These are phyloP conservation scores for Girardinus metallicus DNA, from an alignment of 2,797 vertebrate genomes.

Conservation along the genomic window DNA sequence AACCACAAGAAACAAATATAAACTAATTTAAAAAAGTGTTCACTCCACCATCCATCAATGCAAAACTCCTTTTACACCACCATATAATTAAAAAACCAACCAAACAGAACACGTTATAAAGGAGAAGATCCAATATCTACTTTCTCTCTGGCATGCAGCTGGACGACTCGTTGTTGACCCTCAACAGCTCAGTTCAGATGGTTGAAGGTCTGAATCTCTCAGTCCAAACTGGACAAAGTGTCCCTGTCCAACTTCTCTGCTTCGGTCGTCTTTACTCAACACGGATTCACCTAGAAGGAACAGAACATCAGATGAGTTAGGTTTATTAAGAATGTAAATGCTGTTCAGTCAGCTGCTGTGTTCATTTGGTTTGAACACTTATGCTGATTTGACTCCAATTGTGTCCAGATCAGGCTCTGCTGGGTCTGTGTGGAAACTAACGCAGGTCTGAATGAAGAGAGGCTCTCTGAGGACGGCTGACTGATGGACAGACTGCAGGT, in stretches of 20 bases:
- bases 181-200: neutral
- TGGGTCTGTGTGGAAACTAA: constrained; percentile 30
- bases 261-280: constrained; percentile 8
- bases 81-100: too few relatives aligned
- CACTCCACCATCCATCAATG: too few relatives aligned
- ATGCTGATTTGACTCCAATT: neutral
- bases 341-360: neutral
- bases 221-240: neutral
- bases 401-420: constrained; percentile 11
- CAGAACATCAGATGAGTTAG: neutral
- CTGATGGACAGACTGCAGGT: neutral
- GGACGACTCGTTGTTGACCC: accelerated
- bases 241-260: accelerated
- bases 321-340: neutral
- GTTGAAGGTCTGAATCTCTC: neutral
- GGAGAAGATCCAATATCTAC: neutral
- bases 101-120: too few relatives aligned
- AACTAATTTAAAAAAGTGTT: too few relatives aligned
- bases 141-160: constrained; percentile 11
- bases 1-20: too few relatives aligned
- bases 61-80: too few relatives aligned
- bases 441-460: neutral
- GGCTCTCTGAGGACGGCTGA: neutral
- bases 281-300: constrained; percentile 15
- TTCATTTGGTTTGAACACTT: neutral